Percentiles rank a stretch among this genome's conserved stretches.
These are phyloP conservation scores for Oostethus manadensis DNA, from an alignment of 2,113 vertebrate species.

Conservation along the genomic window DNA sequence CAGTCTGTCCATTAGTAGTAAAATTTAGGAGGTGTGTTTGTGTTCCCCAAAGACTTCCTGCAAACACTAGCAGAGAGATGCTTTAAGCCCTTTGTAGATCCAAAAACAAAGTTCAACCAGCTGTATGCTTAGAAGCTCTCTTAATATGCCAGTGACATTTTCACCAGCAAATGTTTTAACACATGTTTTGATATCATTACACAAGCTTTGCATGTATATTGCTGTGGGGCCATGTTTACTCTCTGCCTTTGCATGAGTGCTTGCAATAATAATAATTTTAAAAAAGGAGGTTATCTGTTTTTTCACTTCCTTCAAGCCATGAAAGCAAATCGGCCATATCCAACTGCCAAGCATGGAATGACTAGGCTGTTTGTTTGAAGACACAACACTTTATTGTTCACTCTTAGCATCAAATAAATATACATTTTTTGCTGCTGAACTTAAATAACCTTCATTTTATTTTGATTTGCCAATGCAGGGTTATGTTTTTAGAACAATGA, in stretches of 20 bases:
- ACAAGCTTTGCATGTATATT: conserved; percentile 26
- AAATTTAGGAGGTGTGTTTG: conserved; percentile 13
- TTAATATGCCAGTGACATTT: conserved; percentile 44
- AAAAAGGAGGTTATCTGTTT: conserved; percentile 29
- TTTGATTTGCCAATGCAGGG: background rate
- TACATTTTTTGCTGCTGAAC: background rate
- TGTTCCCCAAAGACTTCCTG: conserved; percentile 25
- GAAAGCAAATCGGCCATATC: conserved; percentile 30
- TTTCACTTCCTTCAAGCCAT: conserved; percentile 18
- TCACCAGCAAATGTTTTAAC: conserved; percentile 54
- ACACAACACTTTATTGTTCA: conserved; percentile 29
- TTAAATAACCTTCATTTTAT: conserved; percentile 5
- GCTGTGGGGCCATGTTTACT: conserved; percentile 23
- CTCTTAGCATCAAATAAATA: conserved; percentile 19
- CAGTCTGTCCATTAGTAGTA: conserved; percentile 1
- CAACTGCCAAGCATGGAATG: conserved; percentile 12
- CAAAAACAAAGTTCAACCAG: conserved; percentile 44
- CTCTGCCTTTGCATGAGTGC: conserved; percentile 13
- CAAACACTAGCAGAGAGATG: conserved; percentile 46
- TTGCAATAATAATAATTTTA: conserved; percentile 22
- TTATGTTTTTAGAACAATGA: conserved; percentile 23
- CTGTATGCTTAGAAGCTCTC: conserved; percentile 41
- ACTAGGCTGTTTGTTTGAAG: conserved; percentile 24
- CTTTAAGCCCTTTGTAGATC: conserved; percentile 21
- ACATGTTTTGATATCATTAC: conserved; percentile 45